Evolutionary conservation across 1,140 invertebrate species (phyloP), one percentile per base, ranked within the genome.

Genomic region (Trialeurodes vaporariorum): DNA sequence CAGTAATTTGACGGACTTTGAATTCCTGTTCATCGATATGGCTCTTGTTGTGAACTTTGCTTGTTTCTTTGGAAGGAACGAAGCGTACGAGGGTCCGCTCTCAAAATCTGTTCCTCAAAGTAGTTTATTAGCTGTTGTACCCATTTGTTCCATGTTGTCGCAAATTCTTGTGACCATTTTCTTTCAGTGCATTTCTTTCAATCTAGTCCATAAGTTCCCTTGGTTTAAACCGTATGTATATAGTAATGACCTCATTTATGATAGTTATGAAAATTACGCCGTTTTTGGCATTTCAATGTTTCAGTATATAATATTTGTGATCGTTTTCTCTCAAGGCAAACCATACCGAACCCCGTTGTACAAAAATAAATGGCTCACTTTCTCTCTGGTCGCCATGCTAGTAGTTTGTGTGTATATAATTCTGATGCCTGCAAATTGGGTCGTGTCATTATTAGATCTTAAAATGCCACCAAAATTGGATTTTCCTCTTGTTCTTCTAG

Each of bases 281-380:
- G 85, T 98, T 25, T 98, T 92, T 74, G 82, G 86, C 0, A 80
- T 95, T 1, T 94, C 94, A 0, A 87, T 89, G 73, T 98, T 95
- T 75, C 96, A 98, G 75, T 98, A 98, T 75, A 90, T 98, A 25
- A 91, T 86, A 21, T 81, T 96, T 73, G 92, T 92, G 0, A 83
- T 97, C 70, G 86, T 92, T 9, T 98, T 94, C 77, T 94, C 92
- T 0, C 90, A 91, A 72, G 95, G 95, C 0, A 86, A 88, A 27
- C 96, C 96, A 0, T 97, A 95, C 74, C 82, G 96, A 25, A 86
- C 87, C 74, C 83, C 88, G 0, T 84, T 98, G 0, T 87, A 87
- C 62, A 92, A 89, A 0, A 98, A 97, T 75, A 80, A 76, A 67
- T 78, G 83, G 1, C 84, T 92, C 1, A 83, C 88, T 49, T 72